Evolutionary conservation across 2,888 invertebrate genomes (phyloP), one percentile per base, ranked within the genome.

Genomic region (Abrostola tripartita): DNA sequence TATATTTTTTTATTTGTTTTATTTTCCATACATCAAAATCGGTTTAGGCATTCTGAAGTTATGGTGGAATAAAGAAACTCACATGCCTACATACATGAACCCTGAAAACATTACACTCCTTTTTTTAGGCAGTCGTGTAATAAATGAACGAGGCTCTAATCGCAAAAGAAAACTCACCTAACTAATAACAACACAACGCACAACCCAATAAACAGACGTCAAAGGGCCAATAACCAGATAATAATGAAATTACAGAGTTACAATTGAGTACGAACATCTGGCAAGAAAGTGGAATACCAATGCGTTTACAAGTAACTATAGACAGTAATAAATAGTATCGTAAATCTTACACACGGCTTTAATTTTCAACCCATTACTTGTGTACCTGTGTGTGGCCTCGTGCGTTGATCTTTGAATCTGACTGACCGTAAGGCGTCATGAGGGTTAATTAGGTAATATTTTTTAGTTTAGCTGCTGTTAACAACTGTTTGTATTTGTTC

Each of bases 221-320:
- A 76, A 74, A 69, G 66, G 66, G 71, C 57, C 71, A 66, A 75
- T 72, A 78, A 79, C 70, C 62, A 78, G 80, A 81, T 84, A 83
- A 84, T 84, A 81, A 81, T 82, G 76, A 82, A 84, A 85, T 84
- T 80, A 82, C 78, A 71, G 65, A 63, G 68, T 63, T 80, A 78
- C 84, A 81, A 84, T 81, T 82, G 79, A 70, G 57, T 72, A 55
- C 40, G 61, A 52, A 7, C 12, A 40, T 36, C 37, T 69, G 12
- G 42, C 42, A 50, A n/a, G 60, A 76, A 72, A 77, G 69, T 74
- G 35, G 78, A 54, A 47, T 24, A 24, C 24, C 62, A 50, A 7
- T 12, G 44, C 14, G 8, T 57, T 54, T 8, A 24, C 51, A 44
- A 37, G 36, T 24, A 47, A 49, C 14, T 49, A 38, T 11, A 12